phyloP scores from a whole-genome alignment of 1,140 invertebrate species.

The Cryptotermes secundus region DNA sequence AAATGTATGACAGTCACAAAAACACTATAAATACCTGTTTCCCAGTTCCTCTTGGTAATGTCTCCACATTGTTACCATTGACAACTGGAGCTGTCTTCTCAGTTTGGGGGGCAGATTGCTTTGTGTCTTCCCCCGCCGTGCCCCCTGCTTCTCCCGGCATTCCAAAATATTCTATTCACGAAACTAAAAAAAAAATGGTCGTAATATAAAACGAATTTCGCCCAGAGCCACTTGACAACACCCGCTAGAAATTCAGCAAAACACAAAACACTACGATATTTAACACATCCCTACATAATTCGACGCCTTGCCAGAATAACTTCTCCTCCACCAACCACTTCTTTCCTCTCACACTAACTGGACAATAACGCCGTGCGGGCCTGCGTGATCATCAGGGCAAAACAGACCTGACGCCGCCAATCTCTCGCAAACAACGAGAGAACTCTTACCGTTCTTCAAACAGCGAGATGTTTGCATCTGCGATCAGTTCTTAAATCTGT shows the following conservation, averaged over 20 bases:
- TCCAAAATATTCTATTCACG: background rate
- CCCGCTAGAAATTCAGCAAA: background rate
- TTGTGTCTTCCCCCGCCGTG: background rate
- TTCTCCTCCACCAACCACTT: background rate
- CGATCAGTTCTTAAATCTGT: background rate
- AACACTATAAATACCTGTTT: conserved; percentile 51
- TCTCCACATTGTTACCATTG: conserved; percentile 60
- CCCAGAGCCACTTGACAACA: background rate
- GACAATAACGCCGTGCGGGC: background rate
- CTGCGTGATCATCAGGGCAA: background rate
- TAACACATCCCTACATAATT: background rate
- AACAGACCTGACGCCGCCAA: background rate
- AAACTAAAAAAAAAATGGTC: too few species aligned
- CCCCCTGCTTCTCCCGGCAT: conserved; percentile 25
- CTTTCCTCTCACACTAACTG: background rate
- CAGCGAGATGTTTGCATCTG: background rate
- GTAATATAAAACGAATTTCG: background rate
- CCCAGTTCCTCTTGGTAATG: conserved; percentile 52
- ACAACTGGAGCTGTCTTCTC: conserved; percentile 59
- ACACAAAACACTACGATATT: background rate
- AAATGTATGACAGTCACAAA: too few species aligned
- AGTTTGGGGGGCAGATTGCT: background rate
- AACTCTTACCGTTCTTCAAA: background rate
- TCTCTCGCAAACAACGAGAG: background rate
- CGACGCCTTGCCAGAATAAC: background rate